phyloP scores from a whole-genome alignment of 2,888 invertebrate genomes.

The Pinctada fucata region DNA sequence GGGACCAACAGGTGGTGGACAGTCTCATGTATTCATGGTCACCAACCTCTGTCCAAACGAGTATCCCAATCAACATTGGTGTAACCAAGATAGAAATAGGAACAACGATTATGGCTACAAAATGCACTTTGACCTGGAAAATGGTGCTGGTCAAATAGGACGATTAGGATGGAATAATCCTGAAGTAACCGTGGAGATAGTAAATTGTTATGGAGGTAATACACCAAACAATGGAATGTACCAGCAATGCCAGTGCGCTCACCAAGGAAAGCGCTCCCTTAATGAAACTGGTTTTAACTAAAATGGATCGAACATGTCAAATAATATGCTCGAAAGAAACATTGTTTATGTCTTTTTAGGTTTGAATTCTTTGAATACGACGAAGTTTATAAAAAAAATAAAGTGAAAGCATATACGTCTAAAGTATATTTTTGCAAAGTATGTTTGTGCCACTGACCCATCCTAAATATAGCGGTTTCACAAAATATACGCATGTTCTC shows the following conservation, averaged over 20 bases:
- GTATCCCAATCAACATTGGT: constrained; percentile 61
- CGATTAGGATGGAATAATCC: constrained; percentile 57
- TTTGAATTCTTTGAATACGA: too few relatives aligned
- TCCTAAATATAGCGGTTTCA: too few relatives aligned
- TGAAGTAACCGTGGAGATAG: constrained; percentile 55
- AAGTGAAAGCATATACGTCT: too few relatives aligned
- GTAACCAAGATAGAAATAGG: constrained; percentile 51
- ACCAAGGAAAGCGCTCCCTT: constrained; percentile 28
- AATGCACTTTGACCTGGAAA: constrained; percentile 56
- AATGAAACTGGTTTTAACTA: constrained; percentile 14
- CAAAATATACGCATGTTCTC: too few relatives aligned
- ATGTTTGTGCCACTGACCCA: too few relatives aligned
- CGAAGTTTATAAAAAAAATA: too few relatives aligned
- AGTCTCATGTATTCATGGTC: constrained; percentile 57
- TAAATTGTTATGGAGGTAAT: constrained; percentile 40
- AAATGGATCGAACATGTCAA: too few relatives aligned
- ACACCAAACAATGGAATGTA: constrained; percentile 43
- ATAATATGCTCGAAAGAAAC: too few relatives aligned
- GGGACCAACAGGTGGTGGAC: constrained; percentile 28
- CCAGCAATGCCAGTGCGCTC: constrained; percentile 45
- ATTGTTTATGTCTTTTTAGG: too few relatives aligned
- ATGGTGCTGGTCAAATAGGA: constrained; percentile 46
- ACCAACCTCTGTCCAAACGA: constrained; percentile 63
- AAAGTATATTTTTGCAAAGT: too few relatives aligned
- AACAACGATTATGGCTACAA: constrained; percentile 52